phyloP scores from a whole-genome alignment of 2,888 invertebrate species.

The Rambutsinella grinnellia region DNA sequence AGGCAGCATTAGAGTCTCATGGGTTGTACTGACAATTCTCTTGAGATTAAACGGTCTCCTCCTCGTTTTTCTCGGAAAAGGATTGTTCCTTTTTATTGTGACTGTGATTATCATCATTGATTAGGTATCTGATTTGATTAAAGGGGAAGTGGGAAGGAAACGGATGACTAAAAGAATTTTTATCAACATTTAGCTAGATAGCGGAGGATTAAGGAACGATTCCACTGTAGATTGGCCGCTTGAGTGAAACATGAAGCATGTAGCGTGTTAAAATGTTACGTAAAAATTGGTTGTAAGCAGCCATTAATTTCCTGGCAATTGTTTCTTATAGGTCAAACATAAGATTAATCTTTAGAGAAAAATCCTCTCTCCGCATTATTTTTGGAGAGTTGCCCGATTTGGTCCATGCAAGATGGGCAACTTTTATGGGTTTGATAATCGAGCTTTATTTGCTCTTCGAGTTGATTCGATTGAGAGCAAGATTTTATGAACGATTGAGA shows the following conservation, averaged over 20 bases:
- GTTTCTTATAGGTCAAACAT: constrained; percentile 34
- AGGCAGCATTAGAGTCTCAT: constrained; percentile 7
- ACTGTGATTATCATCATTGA: background rate
- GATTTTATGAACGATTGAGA: too few relatives aligned
- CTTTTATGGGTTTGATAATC: constrained; percentile 19
- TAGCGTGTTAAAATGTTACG: background rate
- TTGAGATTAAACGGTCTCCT: background rate
- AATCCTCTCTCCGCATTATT: background rate
- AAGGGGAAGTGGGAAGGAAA: background rate
- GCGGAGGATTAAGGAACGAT: too few relatives aligned
- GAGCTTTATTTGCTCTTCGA: constrained; percentile 6
- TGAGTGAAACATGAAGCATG: background rate
- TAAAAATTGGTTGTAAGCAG: background rate
- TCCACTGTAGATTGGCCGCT: background rate
- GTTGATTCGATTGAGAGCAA: background rate
- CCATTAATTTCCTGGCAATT: constrained; percentile 33
- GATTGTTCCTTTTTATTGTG: background rate
- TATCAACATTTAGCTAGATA: too few relatives aligned
- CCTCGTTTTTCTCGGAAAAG: background rate
- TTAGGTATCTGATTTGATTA: background rate
- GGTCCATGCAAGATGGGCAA: constrained; percentile 3
- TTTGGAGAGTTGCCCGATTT: background rate
- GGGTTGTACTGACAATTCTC: background rate
- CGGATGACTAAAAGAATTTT: background rate
- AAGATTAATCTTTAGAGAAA: constrained; percentile 19